Percentiles rank a stretch among this genome's conserved stretches.
phyloP scores from a whole-genome alignment of 2,113 vertebrate species.

The Anhinga rufa region DNA sequence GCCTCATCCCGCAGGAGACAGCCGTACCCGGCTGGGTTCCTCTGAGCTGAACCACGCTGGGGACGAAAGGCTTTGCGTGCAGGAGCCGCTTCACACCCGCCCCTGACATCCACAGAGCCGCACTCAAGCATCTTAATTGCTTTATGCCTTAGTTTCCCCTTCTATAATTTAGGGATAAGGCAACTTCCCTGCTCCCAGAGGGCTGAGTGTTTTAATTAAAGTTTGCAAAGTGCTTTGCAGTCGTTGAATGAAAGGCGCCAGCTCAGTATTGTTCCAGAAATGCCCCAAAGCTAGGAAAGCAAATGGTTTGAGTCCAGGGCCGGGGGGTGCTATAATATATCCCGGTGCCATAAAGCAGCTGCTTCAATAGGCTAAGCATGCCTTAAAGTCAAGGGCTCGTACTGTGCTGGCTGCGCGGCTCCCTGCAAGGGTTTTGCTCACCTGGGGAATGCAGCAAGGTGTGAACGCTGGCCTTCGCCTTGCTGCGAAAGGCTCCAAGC shows the following conservation, averaged over 20 bases:
- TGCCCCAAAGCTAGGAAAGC: background rate
- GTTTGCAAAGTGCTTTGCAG: background rate
- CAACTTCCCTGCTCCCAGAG: background rate
- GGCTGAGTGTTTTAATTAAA: background rate
- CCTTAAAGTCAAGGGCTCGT: background rate
- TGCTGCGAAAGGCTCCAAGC: background rate
- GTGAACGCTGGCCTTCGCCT: accelerated
- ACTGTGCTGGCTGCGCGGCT: accelerated
- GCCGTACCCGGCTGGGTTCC: background rate
- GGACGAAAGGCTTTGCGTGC: background rate
- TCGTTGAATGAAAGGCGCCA: background rate
- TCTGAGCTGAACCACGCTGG: background rate
- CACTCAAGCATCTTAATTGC: background rate
- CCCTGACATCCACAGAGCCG: background rate
- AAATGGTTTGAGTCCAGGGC: background rate
- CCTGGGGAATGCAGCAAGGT: background rate
- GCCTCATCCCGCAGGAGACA: background rate
- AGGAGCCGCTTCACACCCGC: background rate
- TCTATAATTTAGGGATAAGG: background rate
- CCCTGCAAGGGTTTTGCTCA: background rate
- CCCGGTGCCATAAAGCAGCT: background rate
- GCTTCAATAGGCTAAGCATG: background rate
- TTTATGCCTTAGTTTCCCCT: background rate
- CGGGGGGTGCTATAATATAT: background rate
- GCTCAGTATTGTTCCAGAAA: background rate